Percentiles rank a stretch among this genome's conserved stretches.
Conservation (phyloP, 1,140 invertebrate genomes). For the Macrobrachium nipponense region DNA sequence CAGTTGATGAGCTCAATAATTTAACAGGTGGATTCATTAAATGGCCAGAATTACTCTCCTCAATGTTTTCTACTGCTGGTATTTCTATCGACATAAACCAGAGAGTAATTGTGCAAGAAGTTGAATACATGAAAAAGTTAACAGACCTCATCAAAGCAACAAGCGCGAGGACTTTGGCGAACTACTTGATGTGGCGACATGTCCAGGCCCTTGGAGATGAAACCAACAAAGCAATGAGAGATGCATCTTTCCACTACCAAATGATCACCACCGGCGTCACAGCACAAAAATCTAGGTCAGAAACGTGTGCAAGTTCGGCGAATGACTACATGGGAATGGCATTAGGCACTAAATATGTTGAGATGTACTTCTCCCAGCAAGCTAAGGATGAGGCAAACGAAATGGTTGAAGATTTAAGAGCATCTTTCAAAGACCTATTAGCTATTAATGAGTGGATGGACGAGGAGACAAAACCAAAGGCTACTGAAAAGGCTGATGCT, state of each 20-base stretch:
- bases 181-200: constrained; percentile 56
- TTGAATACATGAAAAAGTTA: constrained; percentile 34
- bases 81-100: constrained; percentile 23
- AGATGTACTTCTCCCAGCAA: constrained; percentile 81
- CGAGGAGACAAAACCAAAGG: constrained; percentile 81
- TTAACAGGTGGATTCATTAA: constrained; percentile 18
- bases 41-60: constrained; percentile 35
- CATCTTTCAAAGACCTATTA: constrained; percentile 88
- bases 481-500: constrained; percentile 88
- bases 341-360: constrained; percentile 93
- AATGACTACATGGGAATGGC: constrained; percentile 93
- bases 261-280: constrained; percentile 42
- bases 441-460: constrained; percentile 93
- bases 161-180: constrained; percentile 21
- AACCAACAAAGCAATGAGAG: constrained; percentile 47
- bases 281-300: constrained; percentile 27
- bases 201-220: constrained; percentile 40
- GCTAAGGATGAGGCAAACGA: constrained; percentile 75
- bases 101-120: constrained; percentile 53
- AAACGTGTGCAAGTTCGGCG: constrained; percentile 85
- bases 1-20: constrained; percentile 39
- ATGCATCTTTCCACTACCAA: constrained; percentile 50
- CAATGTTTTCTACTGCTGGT: constrained; percentile 30
- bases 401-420: constrained; percentile 88
- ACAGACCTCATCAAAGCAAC: constrained; percentile 24